These are phyloP conservation scores for Achroia grisella DNA, from an alignment of 1,140 invertebrate genomes.

Conservation along the genomic window DNA sequence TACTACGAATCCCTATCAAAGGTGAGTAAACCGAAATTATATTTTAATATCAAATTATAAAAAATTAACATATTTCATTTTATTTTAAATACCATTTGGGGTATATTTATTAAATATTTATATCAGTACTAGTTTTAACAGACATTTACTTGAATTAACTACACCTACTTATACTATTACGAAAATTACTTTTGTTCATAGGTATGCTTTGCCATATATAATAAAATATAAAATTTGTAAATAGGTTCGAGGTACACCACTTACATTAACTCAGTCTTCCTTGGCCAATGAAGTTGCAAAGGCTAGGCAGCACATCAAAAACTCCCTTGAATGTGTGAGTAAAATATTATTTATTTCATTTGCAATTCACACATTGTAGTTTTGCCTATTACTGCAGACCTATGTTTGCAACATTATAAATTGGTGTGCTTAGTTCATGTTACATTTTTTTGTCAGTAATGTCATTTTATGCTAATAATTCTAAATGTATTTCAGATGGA, in stretches of 20 bases:
- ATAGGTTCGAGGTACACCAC: constrained; percentile 41
- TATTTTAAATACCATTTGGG: too few species aligned
- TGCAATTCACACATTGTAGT: constrained; percentile 22
- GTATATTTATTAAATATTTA: too few species aligned
- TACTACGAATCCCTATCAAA: constrained; percentile 76
- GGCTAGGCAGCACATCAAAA: constrained; percentile 79
- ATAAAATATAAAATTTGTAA: too few species aligned
- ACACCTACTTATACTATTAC: too few species aligned
- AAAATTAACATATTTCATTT: too few species aligned
- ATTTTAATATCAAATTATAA: too few species aligned
- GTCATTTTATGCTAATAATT: constrained; percentile 5
- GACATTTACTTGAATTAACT: too few species aligned
- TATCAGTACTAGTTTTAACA: too few species aligned
- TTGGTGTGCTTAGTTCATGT: constrained; percentile 10
- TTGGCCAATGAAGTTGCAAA: constrained; percentile 79
- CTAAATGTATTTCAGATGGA: constrained; percentile 66
- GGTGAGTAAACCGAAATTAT: constrained; percentile 41
- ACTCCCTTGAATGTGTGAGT: constrained; percentile 79
- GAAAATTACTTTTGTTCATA: too few species aligned
- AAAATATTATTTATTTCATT: constrained; percentile 14
- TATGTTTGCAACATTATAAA: constrained; percentile 8
- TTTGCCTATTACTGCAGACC: constrained; percentile 15
- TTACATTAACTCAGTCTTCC: constrained; percentile 49
- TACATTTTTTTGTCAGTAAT: neutral
- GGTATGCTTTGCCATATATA: too few species aligned